Base-by-base conservation (phyloP, 1,140 invertebrate species). In the Scaptomyza hsui region DNA sequence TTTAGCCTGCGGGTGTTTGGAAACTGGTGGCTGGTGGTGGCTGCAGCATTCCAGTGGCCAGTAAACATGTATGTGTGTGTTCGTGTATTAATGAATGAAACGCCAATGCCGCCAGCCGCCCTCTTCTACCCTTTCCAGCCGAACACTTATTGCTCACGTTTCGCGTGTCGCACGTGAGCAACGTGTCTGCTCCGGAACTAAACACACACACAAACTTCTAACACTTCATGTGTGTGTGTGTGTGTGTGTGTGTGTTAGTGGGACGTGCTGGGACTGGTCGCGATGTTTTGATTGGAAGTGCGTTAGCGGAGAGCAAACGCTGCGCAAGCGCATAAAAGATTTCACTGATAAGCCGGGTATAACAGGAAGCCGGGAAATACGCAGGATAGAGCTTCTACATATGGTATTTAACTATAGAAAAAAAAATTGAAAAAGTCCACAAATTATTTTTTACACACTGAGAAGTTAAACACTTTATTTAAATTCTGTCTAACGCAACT, bases 11-110 rank as follows among this genome's bases (percentile, higher is more conserved):
- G 68, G 63, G 70, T 65, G 75, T 70, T 70, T 62, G 56, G 47
- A 59, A 64, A 65, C 48, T 42, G n/a, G n/a, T n/a, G n/a, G n/a
- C n/a, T 62, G 65, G 79, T 78, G 79, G 79, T 85, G 81, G 81
- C 49, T 75, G 37, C 82, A 77, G 69, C 81, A 72, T 86, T 86
- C 81, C 81, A 86, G 81, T 48, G 64, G 64, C 78, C 53, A 37
- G 2, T n/a, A n/a, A 4, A 7, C 13, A 13, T 57, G 49, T 39
- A 13, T 42, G 26, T n/a, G 26, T 56, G 61, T 78, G 79, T 75
- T 59, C 80, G 79, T 85, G 82, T 86, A 81, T 86, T 85, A 85
- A 83, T 85, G 81, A 85, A 85, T 85, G 81, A 85, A 85, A 74
- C 74, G 77, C 81, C 81, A 88, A 86, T 76, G 73, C 79, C 70